These are phyloP conservation scores for Egretta garzetta DNA, from an alignment of 2,113 vertebrate genomes.

Conservation along the genomic window DNA sequence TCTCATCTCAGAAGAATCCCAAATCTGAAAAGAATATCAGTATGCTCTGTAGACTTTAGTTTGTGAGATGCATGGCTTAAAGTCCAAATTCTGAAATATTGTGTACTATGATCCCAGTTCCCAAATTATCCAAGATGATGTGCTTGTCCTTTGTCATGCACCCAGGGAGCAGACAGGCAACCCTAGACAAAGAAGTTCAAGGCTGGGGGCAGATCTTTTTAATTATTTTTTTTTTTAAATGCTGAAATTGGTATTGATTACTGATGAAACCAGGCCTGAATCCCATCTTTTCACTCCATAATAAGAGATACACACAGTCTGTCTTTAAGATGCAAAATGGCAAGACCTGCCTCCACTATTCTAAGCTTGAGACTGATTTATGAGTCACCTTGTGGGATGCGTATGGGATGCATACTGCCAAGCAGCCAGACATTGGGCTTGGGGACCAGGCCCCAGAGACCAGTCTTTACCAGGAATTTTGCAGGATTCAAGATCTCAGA, in stretches of 20 bases:
- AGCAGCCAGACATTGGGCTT: neutral
- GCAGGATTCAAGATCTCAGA: neutral
- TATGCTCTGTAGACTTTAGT: neutral
- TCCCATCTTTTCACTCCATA: neutral
- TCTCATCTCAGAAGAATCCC: neutral
- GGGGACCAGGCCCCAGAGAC: neutral
- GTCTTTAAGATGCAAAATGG: neutral
- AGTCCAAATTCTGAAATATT: neutral
- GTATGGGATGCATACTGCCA: neutral
- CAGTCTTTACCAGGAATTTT: slow-evolving; percentile 29
- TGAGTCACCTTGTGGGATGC: neutral
- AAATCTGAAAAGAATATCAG: neutral
- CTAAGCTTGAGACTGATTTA: slow-evolving; percentile 7
- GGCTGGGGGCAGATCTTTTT: neutral
- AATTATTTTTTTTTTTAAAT: neutral
- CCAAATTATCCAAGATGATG: neutral
- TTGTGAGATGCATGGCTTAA: neutral
- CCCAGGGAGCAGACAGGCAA: neutral
- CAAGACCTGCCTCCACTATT: neutral
- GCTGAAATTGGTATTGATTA: neutral
- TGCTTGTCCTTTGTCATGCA: neutral
- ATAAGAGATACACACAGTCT: neutral
- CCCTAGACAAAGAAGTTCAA: neutral
- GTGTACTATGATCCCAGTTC: neutral
- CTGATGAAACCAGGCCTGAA: neutral